A percentile compares a stretch with the other conserved stretches of the same genome.
phyloP scores from a whole-genome alignment of 2,797 vertebrate species.

The Dendrocincla fuliginosa region DNA sequence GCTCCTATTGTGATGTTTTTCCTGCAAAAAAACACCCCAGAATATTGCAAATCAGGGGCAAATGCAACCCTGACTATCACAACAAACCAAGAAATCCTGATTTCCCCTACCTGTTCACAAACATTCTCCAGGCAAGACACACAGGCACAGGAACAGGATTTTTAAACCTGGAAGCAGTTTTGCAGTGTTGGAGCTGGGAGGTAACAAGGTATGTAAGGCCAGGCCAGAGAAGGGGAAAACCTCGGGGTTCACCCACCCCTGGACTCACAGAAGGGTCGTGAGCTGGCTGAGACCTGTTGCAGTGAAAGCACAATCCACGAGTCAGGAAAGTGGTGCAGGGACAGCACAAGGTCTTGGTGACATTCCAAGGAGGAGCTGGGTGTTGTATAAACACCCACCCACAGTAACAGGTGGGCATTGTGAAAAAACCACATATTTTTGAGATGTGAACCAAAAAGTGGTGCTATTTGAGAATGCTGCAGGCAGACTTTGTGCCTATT shows the following conservation, averaged over 20 bases:
- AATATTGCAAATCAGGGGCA: background rate
- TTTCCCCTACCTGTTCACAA: background rate
- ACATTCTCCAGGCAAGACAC: background rate
- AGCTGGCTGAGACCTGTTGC: background rate
- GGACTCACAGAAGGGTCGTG: background rate
- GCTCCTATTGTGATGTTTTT: background rate
- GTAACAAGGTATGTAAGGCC: background rate
- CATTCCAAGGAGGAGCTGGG: no score
- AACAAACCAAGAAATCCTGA: background rate
- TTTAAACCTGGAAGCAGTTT: background rate
- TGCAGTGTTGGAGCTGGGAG: background rate
- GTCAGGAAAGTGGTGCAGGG: background rate
- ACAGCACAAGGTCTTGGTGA: background rate
- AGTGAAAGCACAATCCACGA: background rate
- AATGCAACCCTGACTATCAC: background rate
- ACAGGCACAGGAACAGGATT: background rate
- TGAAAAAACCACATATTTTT: rapidly evolving
- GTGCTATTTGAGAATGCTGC: background rate
- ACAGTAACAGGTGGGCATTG: background rate
- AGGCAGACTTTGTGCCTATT: background rate
- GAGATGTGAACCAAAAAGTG: background rate
- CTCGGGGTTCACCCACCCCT: background rate
- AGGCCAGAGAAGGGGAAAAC: background rate
- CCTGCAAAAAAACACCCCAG: background rate
- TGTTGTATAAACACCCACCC: background rate